These are phyloP conservation scores for Ophiodon elongatus DNA, from an alignment of 2,113 vertebrate species.

Conservation along the genomic window DNA sequence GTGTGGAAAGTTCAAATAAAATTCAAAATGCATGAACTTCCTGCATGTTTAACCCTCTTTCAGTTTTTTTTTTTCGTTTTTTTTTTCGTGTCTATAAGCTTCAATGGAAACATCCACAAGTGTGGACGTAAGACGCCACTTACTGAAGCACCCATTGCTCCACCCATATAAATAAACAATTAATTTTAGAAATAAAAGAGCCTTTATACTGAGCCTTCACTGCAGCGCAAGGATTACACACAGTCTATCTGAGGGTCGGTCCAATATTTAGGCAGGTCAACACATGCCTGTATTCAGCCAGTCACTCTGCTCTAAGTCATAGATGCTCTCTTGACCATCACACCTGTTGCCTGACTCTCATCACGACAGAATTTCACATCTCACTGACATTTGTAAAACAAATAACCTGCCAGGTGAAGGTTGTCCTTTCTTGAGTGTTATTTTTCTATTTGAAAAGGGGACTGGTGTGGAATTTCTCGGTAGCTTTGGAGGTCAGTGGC, in stretches of 20 bases:
- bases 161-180: constrained; percentile 85
- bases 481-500: constrained; percentile 38
- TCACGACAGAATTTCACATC: constrained; percentile 39
- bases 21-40: constrained; percentile 75
- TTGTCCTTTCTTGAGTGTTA: constrained; percentile 30
- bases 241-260: constrained; percentile 42
- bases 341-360: constrained; percentile 52
- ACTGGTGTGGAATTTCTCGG: constrained; percentile 26
- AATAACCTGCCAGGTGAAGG: constrained; percentile 50
- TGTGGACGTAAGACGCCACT: constrained; percentile 59
- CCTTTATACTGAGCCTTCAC: constrained; percentile 61
- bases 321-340: constrained; percentile 38
- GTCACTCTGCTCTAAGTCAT: constrained; percentile 25
- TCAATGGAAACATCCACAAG: constrained; percentile 75
- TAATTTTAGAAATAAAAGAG: constrained; percentile 73
- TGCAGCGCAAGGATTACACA: constrained; percentile 32
- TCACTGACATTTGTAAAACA: constrained; percentile 64
- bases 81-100: constrained; percentile 67
- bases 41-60: constrained; percentile 49
- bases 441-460: constrained; percentile 16
- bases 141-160: constrained; percentile 84
- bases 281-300: constrained; percentile 48
- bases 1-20: constrained; percentile 69
- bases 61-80: constrained; percentile 42
- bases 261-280: constrained; percentile 50